Percentiles rank a stretch among this genome's conserved stretches.
phyloP scores from a whole-genome alignment of 2,113 vertebrate genomes.

The Chloebia gouldiae region DNA sequence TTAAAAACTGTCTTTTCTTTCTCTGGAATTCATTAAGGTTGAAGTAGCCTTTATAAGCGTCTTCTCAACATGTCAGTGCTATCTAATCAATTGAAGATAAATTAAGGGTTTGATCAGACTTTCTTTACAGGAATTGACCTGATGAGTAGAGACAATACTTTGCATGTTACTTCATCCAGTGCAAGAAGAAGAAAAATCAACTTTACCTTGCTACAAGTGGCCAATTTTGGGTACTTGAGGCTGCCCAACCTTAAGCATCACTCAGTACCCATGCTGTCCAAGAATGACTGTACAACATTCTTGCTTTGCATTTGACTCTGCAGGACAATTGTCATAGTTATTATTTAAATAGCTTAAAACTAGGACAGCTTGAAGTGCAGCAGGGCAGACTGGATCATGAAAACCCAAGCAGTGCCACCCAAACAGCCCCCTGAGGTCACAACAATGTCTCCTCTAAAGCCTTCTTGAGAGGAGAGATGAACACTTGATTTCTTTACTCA shows the following conservation, averaged over 20 bases:
- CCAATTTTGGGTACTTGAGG: not conserved
- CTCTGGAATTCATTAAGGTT: conserved; percentile 32
- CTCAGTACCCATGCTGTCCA: not conserved
- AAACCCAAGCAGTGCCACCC: not conserved
- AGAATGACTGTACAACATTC: not conserved
- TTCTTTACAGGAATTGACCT: not conserved
- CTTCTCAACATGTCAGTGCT: not conserved
- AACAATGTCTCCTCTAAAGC: not conserved
- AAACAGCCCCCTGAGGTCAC: not conserved
- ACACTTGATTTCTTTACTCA: not conserved
- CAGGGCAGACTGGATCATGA: not conserved
- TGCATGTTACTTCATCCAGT: not conserved
- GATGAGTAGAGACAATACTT: not conserved
- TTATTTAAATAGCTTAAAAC: not conserved
- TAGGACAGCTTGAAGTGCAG: not conserved
- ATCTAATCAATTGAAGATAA: conserved; percentile 24
- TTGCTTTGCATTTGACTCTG: not conserved
- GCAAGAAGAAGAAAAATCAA: not conserved
- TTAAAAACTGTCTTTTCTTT: conserved; percentile 38
- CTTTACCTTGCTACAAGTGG: not conserved
- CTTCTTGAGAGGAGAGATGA: not conserved
- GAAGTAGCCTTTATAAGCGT: conserved; percentile 27
- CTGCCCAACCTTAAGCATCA: not conserved
- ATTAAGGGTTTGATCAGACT: conserved; percentile 19
- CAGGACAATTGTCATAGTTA: not conserved